Evolutionary conservation across 2,888 invertebrate species (phyloP), one percentile per base, ranked within the genome.

Genomic region (Dexiosoma caninum): DNA sequence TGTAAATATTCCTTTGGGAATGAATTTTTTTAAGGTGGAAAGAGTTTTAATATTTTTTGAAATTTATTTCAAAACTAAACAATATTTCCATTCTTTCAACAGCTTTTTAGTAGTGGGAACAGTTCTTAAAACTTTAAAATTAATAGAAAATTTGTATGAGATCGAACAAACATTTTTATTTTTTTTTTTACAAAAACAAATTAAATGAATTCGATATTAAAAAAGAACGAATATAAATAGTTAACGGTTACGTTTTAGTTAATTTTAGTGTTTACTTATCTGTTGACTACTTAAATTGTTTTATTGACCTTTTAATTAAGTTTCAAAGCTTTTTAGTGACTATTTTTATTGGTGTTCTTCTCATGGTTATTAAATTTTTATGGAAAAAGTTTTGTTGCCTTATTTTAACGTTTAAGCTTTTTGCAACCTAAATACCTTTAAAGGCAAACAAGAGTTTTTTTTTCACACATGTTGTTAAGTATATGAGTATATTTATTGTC

Each of bases 311-410:
- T 32, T 59, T 49, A 40, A 1, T 6, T 32, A 3, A 9, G 0
- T 14, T 37, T 27, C 10, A 35, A 8, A 8, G 27, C 42, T 23
- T 35, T 46, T 46, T 70, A 2, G 19, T 7, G 5, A 49, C 4
- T 23, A n/a, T 42, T 71, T 60, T 14, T 19, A 19, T 16, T 27
- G 12, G 1, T 1, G 2, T 5, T 49, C 46, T 71, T 53, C 62
- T 35, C 71, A 57, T 74, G 49, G 35, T 21, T 57, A 74, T 64
- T 4, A 66, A 46, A 40, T 66, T 46, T 40, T 49, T 30, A 27
- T 30, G 27, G 55, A 64, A 44, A n/a, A n/a, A n/a, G n/a, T n/a
- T n/a, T n/a, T n/a, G 12, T 12, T 12, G 12, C 37, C 6, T 21
- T n/a, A 32, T 32, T 55, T 55, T 6, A 12, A 5, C 7, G 9